These are phyloP conservation scores for Cavia porcellus DNA, from an alignment of 2,113 vertebrate genomes.

Conservation along the genomic window DNA sequence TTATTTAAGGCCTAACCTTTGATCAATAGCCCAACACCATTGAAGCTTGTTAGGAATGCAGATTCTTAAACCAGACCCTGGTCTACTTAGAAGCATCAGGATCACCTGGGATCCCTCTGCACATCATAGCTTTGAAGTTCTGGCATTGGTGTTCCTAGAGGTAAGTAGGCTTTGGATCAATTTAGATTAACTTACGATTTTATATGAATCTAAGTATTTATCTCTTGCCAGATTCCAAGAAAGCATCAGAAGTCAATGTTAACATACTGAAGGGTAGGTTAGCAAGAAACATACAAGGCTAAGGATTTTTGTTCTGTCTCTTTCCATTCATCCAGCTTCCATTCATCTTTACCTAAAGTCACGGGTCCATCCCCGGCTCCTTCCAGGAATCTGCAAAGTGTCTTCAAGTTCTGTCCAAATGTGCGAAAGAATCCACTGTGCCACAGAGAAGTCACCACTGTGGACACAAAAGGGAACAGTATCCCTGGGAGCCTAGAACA, in stretches of 20 bases:
- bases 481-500: neutral
- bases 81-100: neutral
- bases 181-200: neutral
- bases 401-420: neutral
- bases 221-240: neutral
- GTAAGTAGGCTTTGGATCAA: rapidly evolving
- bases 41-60: neutral
- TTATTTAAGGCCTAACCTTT: too few relatives aligned
- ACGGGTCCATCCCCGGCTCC: neutral
- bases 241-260: rapidly evolving
- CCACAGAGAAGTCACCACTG: neutral
- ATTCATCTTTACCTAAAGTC: neutral
- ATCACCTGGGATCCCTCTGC: too few relatives aligned
- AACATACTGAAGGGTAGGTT: neutral
- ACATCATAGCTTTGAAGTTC: neutral
- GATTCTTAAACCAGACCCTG: neutral
- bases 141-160: neutral
- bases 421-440: neutral
- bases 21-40: neutral
- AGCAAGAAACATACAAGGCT: rapidly evolving
- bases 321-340: neutral
- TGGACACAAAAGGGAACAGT: neutral
- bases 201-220: neutral
- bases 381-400: neutral
- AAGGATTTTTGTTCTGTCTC: too few relatives aligned